Evolutionary conservation across 2,888 invertebrate species (phyloP), one percentile per base, ranked within the genome.

Genomic region (Athrips mouffetella): DNA sequence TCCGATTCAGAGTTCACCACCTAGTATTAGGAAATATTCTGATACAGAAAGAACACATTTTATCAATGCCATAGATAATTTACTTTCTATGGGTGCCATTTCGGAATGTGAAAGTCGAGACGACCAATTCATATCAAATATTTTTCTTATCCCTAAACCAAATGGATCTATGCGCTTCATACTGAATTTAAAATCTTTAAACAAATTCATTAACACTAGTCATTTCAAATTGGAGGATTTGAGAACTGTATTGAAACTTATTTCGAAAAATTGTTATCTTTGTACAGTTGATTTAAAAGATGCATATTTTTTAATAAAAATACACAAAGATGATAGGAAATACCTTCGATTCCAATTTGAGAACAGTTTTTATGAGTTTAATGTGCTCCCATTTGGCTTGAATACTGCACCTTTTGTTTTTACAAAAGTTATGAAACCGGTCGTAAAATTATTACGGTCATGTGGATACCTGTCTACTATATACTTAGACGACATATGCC

Each of bases 171-270:
- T n/a, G 45, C 27, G 37, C 3, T 47, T 47, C 13, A 47, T 47
- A 11, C 29, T 47, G 29, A 52, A 52, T 25, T 25, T 47, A 33
- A 49, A 49, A 33, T 10, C 13, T 1, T 35, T 40, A 31, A 52
- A 49, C 20, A 44, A 44, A 47, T 44, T 50, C 25, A 52, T 56
- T 7, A 11, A 47, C 6, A 53, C 52, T 1, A 11, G 41, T 7
- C 56, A 56, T 40, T 56, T 52, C 33, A 54, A 53, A 45, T 10
- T 54, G 5, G 52, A 56, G 29, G 52, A 55, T 30, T 25, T 55
- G 1, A 29, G 53, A 11, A 55, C 53, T 8, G 44, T 42, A 8
- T 4, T 49, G 7, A 54, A 54, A 27, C 23, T 51, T 5, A 33
- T 54, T 21, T 37, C 44, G 2, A 35, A 47, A 48, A 23, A 51